phyloP scores from a whole-genome alignment of 2,797 vertebrate species.

The Ceryle rudis region DNA sequence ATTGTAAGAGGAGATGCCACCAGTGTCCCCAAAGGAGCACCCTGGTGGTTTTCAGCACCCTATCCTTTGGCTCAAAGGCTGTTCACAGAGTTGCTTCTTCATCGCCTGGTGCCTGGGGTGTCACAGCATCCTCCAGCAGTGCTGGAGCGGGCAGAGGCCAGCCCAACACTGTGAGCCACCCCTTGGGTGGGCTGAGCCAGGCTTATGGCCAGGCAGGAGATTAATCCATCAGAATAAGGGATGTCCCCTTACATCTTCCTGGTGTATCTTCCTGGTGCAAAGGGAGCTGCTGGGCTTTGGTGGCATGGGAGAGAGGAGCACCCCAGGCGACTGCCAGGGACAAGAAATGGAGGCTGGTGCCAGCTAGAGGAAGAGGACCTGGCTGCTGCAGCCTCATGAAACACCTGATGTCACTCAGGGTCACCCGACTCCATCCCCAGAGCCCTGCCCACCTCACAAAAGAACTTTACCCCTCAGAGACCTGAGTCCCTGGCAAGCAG shows the following conservation, averaged over 20 bases:
- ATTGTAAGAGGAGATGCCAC: background rate
- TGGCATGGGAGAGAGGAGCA: background rate
- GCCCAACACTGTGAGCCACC: rapidly evolving
- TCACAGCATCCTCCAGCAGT: background rate
- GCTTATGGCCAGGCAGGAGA: background rate
- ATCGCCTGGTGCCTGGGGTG: background rate
- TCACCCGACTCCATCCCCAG: background rate
- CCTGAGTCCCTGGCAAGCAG: rapidly evolving
- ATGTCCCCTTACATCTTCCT: background rate
- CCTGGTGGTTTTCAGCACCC: too few species aligned
- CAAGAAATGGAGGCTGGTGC: background rate
- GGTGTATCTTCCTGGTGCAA: background rate
- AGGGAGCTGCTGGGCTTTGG: background rate
- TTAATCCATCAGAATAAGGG: background rate
- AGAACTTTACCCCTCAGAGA: background rate
- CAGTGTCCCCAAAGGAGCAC: background rate
- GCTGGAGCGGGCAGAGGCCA: background rate
- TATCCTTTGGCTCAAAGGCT: background rate
- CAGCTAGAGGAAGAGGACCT: background rate
- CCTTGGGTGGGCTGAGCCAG: rapidly evolving
- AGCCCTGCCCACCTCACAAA: background rate
- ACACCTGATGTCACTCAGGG: background rate
- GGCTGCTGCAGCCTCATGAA: background rate
- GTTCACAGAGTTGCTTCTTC: background rate
- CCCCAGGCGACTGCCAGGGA: background rate